Conservation (phyloP, 2,113 vertebrate species). For the Lanius ludovicianus region DNA sequence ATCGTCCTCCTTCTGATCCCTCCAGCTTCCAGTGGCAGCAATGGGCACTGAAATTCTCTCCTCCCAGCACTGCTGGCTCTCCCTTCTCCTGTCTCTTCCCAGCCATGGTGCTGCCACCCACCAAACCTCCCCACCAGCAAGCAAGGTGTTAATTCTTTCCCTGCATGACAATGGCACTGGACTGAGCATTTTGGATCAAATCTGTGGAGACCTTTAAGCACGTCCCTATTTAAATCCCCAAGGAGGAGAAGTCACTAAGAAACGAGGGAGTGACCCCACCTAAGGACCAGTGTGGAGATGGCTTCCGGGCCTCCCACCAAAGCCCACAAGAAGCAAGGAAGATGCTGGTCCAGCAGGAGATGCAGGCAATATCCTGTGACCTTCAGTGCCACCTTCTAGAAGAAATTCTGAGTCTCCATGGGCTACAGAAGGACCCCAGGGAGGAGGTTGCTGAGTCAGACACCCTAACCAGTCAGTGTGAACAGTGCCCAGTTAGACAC, state of each 20-base stretch:
- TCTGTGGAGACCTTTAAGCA: background rate
- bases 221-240: background rate
- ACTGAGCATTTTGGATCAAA: background rate
- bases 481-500: background rate
- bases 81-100: background rate
- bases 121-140: background rate
- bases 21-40: background rate
- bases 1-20: background rate
- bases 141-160: background rate
- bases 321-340: background rate
- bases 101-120: background rate
- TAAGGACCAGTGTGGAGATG: background rate
- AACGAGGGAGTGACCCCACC: background rate
- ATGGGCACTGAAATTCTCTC: rapidly evolving
- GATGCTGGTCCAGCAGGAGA: background rate
- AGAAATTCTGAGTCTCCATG: background rate
- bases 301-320: background rate
- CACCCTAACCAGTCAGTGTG: background rate
- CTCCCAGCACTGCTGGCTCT: background rate
- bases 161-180: background rate
- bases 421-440: background rate
- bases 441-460: background rate
- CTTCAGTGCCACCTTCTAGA: background rate
- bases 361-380: background rate
- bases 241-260: background rate